These are phyloP conservation scores for Ciona savignyi DNA, from an alignment of 23 tunicate genomes.

Conservation along the genomic window DNA sequence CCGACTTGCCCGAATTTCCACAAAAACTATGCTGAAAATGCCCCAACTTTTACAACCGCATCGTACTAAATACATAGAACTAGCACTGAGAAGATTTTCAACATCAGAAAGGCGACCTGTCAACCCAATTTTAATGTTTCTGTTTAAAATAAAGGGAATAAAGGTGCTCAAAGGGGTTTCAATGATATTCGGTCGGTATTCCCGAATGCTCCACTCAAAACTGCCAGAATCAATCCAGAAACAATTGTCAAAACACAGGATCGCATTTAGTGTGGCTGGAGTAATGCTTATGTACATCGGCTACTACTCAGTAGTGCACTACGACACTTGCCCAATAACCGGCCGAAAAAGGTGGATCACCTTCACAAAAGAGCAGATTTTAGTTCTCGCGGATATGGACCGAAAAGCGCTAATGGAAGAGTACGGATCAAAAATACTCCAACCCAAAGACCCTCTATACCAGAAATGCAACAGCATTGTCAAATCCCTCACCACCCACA, in stretches of 20 bases:
- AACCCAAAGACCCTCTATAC: slow-evolving; percentile 16
- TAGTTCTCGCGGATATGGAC: slow-evolving; percentile 46
- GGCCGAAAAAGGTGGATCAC: slow-evolving; percentile 87
- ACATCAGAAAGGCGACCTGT: neutral
- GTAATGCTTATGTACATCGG: slow-evolving; percentile 12
- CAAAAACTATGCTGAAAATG: too few relatives aligned
- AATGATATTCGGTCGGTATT: slow-evolving; percentile 45
- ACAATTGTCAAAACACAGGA: slow-evolving; percentile 37
- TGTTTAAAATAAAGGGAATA: slow-evolving; percentile 40
- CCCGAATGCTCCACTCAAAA: slow-evolving; percentile 41
- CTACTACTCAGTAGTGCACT: slow-evolving; percentile 67
- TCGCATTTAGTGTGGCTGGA: slow-evolving; percentile 4
- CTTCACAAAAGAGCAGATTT: slow-evolving; percentile 66
- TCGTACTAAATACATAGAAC: too few relatives aligned
- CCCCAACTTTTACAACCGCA: too few relatives aligned
- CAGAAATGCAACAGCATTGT: slow-evolving; percentile 28
- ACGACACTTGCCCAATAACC: slow-evolving; percentile 67
- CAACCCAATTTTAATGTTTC: slow-evolving; percentile 20
- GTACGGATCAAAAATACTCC: slow-evolving; percentile 17
- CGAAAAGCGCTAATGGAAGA: slow-evolving; percentile 13
- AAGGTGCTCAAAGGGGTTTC: slow-evolving; percentile 56
- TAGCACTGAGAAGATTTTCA: neutral
- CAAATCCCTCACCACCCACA: slow-evolving; percentile 13
- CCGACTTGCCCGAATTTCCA: too few relatives aligned
- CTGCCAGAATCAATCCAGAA: slow-evolving; percentile 40